phyloP scores from a whole-genome alignment of 2,888 invertebrate genomes.

The Monopis laevigella region DNA sequence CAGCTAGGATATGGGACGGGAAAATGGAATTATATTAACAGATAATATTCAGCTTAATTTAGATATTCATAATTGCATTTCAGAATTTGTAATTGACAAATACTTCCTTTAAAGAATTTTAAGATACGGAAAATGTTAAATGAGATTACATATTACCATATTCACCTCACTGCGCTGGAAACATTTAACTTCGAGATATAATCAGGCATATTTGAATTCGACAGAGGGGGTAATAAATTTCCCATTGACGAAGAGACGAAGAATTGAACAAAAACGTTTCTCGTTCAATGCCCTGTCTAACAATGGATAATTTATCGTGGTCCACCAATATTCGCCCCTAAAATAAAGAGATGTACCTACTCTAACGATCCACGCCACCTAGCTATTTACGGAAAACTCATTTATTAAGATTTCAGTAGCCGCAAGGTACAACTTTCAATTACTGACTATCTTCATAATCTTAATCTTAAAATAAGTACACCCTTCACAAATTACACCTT shows the following conservation, averaged over 20 bases:
- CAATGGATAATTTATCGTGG: constrained; percentile 64
- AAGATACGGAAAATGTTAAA: constrained; percentile 25
- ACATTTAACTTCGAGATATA: constrained; percentile 51
- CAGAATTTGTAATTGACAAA: too few relatives aligned
- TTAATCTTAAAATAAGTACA: constrained; percentile 38
- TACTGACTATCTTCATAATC: neutral
- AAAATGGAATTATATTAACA: too few relatives aligned
- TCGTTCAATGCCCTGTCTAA: constrained; percentile 51
- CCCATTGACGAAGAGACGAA: constrained; percentile 59
- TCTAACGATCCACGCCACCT: neutral
- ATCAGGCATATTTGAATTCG: constrained; percentile 60
- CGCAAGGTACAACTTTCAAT: neutral
- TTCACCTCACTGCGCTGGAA: constrained; percentile 37
- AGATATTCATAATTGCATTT: too few relatives aligned
- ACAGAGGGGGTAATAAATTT: constrained; percentile 57
- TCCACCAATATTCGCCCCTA: constrained; percentile 31
- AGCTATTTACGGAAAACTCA: neutral
- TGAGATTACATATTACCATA: constrained; percentile 39
- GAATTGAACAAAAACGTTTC: constrained; percentile 64
- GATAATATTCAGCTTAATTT: too few relatives aligned
- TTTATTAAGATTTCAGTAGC: neutral
- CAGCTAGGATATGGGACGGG: too few relatives aligned
- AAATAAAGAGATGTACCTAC: constrained; percentile 1
- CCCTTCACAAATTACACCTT: constrained; percentile 12
- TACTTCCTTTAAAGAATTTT: too few relatives aligned